phyloP scores from a whole-genome alignment of 2,888 invertebrate genomes.

The Notodonta ziczac region DNA sequence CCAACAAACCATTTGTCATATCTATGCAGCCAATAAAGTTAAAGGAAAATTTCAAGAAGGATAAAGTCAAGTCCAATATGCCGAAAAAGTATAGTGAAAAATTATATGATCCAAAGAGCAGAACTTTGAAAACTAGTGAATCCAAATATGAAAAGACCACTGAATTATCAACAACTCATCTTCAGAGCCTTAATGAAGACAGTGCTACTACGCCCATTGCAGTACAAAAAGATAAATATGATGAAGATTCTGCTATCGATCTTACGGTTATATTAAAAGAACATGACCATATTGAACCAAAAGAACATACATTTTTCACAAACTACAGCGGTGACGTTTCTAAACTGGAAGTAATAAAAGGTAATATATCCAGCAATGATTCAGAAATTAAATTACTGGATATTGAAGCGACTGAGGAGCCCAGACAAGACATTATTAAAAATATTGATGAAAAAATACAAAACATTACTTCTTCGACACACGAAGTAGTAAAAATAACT shows the following conservation, averaged over 20 bases:
- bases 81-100: constrained; percentile 74
- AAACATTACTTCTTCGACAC: constrained; percentile 35
- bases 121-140: constrained; percentile 45
- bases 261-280: constrained; percentile 72
- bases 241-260: constrained; percentile 63
- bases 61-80: constrained; percentile 49
- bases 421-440: constrained; percentile 20
- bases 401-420: constrained; percentile 31
- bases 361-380: constrained; percentile 33
- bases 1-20: constrained; percentile 36
- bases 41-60: constrained; percentile 52
- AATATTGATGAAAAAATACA: constrained; percentile 25
- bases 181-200: constrained; percentile 28
- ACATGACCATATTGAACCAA: constrained; percentile 28
- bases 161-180: constrained; percentile 28
- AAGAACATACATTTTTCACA: constrained; percentile 35
- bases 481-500: constrained; percentile 60
- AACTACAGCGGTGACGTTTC: constrained; percentile 48
- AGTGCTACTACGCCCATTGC: constrained; percentile 30
- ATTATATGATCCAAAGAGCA: constrained; percentile 55
- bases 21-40: constrained; percentile 33
- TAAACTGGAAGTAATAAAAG: constrained; percentile 42
- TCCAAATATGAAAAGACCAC: constrained; percentile 45
- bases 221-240: constrained; percentile 29
- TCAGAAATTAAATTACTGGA: constrained; percentile 35